These are phyloP conservation scores for Mycalesis mineus DNA, from an alignment of 2,888 invertebrate species.

Conservation along the genomic window DNA sequence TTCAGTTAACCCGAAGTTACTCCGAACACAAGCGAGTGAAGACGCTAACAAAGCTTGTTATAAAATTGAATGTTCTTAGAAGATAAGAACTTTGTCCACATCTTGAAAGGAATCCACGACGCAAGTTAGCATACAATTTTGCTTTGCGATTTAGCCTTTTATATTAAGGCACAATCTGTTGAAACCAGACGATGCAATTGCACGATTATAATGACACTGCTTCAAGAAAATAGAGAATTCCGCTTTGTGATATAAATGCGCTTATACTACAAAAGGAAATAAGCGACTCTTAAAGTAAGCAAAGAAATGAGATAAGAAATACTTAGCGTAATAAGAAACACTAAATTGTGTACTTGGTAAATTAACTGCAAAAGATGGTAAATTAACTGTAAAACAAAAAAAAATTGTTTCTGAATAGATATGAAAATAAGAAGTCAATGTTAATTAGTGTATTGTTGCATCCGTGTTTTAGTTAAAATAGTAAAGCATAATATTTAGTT, in stretches of 20 bases:
- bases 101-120: neutral
- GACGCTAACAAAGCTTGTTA: neutral
- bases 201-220: constrained; percentile 8
- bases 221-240: constrained; percentile 3
- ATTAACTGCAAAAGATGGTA: no score
- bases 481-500: no score
- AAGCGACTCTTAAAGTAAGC: neutral
- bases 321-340: no score
- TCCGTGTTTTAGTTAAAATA: no score
- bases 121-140: constrained; percentile 4
- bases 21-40: no score
- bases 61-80: neutral
- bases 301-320: no score
- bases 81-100: neutral
- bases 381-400: no score
- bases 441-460: no score
- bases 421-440: no score
- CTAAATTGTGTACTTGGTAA: no score
- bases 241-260: constrained; percentile 3
- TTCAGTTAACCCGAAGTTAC: no score
- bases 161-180: constrained; percentile 1
- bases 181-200: constrained; percentile 6
- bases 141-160: constrained; percentile 6
- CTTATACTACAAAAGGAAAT: neutral
- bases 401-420: no score